These are phyloP conservation scores for Orthonyx spaldingii DNA, from an alignment of 2,113 vertebrate genomes.

Conservation along the genomic window DNA sequence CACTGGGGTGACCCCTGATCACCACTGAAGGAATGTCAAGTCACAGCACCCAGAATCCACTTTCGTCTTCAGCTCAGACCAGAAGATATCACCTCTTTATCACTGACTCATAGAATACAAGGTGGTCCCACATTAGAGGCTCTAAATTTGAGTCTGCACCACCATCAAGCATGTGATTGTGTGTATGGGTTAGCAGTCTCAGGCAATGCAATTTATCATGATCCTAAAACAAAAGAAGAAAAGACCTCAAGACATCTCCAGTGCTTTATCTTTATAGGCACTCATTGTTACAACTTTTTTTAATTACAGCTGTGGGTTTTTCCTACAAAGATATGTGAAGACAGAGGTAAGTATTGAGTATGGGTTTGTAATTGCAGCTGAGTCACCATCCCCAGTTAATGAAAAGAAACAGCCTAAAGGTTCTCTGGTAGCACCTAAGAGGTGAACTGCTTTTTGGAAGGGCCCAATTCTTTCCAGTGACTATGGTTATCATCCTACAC, in stretches of 20 bases:
- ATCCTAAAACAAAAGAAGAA: background rate
- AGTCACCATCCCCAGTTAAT: background rate
- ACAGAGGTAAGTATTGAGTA: background rate
- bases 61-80: background rate
- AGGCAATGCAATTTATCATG: background rate
- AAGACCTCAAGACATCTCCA: background rate
- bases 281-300: background rate
- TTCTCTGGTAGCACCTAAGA: background rate
- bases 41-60: background rate
- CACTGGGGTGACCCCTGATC: background rate
- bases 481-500: background rate
- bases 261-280: background rate
- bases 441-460: background rate
- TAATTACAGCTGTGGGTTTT: background rate
- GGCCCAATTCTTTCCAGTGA: background rate
- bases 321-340: background rate
- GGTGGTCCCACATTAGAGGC: background rate
- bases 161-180: accelerated
- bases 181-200: background rate
- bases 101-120: background rate
- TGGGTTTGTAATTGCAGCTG: background rate
- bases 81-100: background rate
- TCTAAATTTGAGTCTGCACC: background rate
- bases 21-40: background rate
- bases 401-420: background rate